These are phyloP conservation scores for Protaetia brevitarsis DNA, from an alignment of 1,140 invertebrate genomes.

Conservation along the genomic window DNA sequence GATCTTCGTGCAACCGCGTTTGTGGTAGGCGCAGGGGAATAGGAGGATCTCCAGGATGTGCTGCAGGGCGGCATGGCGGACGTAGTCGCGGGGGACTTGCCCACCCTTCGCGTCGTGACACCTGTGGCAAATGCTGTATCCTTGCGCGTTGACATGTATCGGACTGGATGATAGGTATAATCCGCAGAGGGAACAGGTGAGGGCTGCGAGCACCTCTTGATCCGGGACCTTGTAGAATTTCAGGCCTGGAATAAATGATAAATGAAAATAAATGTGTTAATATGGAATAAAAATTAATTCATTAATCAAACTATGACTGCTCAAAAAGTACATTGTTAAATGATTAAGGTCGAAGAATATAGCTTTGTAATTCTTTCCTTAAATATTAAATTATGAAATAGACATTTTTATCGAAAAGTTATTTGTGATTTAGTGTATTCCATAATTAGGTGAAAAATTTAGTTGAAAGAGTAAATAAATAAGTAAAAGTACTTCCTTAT, in stretches of 20 bases:
- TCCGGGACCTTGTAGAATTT: constrained; percentile 31
- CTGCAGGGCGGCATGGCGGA: constrained; percentile 39
- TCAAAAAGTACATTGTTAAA: no score
- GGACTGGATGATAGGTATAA: constrained; percentile 39
- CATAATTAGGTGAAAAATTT: no score
- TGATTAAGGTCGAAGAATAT: no score
- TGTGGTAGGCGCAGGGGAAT: constrained; percentile 40
- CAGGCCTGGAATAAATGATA: constrained; percentile 37
- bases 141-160: constrained; percentile 35
- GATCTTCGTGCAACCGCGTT: constrained; percentile 25
- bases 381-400: no score
- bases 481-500: no score
- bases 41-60: constrained; percentile 33
- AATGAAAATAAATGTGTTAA: constrained; percentile 1
- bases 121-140: constrained; percentile 42
- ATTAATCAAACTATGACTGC: no score
- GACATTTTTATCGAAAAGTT: no score
- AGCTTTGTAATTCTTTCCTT: no score
- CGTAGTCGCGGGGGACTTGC: constrained; percentile 29
- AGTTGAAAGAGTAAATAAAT: no score
- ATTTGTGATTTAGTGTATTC: no score
- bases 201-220: constrained; percentile 35
- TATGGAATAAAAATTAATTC: no score
- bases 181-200: constrained; percentile 39
- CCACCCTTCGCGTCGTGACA: constrained; percentile 32